Percentiles rank a stretch among this genome's conserved stretches.
These are phyloP conservation scores for Ennomos fuscantarius DNA, from an alignment of 2,888 invertebrate genomes.

Conservation along the genomic window DNA sequence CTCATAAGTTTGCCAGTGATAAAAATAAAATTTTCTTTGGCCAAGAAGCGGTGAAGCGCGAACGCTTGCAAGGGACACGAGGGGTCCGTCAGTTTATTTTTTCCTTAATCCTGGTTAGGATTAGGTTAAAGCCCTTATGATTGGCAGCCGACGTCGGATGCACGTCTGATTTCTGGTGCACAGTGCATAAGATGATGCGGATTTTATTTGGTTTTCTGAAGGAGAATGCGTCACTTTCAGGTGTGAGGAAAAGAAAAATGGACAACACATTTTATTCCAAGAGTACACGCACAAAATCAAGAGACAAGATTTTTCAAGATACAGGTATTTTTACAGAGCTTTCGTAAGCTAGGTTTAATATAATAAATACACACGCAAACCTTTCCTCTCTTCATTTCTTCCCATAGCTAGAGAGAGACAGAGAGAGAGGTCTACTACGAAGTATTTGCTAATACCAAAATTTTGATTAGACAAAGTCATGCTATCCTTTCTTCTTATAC, in stretches of 20 bases:
- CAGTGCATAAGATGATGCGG: constrained; percentile 37
- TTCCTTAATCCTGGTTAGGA: constrained; percentile 82
- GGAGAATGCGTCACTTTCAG: constrained; percentile 21
- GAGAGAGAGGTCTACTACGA: no score
- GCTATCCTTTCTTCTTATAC: no score
- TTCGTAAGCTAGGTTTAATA: no score
- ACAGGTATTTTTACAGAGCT: no score
- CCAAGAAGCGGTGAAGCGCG: constrained; percentile 73
- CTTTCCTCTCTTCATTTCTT: no score
- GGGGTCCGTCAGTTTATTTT: constrained; percentile 79
- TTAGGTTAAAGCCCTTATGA: constrained; percentile 83
- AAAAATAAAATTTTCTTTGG: constrained; percentile 24
- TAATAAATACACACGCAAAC: no score
- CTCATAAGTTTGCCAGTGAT: constrained; percentile 12
- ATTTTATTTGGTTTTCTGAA: constrained; percentile 48
- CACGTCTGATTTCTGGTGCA: constrained; percentile 59
- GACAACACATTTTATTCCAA: no score
- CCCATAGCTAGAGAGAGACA: no score
- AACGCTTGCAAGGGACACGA: constrained; percentile 78
- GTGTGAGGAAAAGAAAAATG: constrained; percentile 2
- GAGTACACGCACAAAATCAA: no score
- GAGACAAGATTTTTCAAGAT: no score
- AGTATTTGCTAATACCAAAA: no score
- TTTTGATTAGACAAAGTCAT: no score
- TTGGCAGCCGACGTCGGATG: constrained; percentile 82